Evolutionary conservation across 2,888 invertebrate genomes (phyloP), one percentile per base, ranked within the genome.

Genomic region (Tenthredo distinguenda): DNA sequence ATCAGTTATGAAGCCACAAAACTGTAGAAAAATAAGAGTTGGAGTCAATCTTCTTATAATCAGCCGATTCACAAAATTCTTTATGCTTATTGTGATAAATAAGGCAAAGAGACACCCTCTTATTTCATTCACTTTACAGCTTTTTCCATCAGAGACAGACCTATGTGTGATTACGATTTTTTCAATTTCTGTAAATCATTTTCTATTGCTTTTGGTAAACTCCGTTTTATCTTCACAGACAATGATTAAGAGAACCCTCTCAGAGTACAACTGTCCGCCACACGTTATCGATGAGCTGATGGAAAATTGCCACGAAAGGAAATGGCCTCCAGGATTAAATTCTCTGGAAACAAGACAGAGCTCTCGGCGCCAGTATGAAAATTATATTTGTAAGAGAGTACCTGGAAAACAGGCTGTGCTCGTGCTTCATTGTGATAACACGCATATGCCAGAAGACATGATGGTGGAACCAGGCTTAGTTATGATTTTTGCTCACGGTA

Each of bases 401-500:
- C 99, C 99, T 84, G 98, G 98, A 87, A 98, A 98, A 93, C 99
- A 99, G 94, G 99, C 99, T 9, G 99, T 99, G 85, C 95, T 99
- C 87, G 99, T 99, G 58, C 95, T 99, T 88, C 97, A 98, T 87
- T 98, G 98, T 93, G 99, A 99, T 94, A 99, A 99, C 93, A 95
- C 96, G 3, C 99, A 99, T 93, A 98, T 99, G 95, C 97, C 98
- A 85, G 98, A 98, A 88, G 98, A 99, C 90, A 98, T 99, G 96
- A 98, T 99, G 96, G 96, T 98, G 65, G 98, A 99, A 90, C 99
- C 99, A 0, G 99, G 99, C 1, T 95, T 99, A 88, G 99, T 99
- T 83, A 99, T 99, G 99, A 99, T 99, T 92, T 99, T 99, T 94
- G 99, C 99, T 86, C 99, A 99, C 94, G 99, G 99, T 87, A 98